Conservation (phyloP, 2,888 invertebrate species). For the Drosophila mimetica region DNA sequence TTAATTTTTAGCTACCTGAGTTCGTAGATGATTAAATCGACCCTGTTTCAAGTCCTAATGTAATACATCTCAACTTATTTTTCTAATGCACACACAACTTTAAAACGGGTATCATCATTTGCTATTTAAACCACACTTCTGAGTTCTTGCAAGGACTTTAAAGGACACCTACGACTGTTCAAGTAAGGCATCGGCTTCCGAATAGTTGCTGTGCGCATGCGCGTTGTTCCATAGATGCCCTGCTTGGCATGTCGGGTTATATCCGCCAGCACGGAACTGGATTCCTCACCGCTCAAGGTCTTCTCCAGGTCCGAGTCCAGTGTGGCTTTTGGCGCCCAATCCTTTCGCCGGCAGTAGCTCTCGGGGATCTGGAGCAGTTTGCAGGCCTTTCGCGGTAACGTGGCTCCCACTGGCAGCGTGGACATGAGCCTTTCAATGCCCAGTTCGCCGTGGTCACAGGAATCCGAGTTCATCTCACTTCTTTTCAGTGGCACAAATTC, state of each 20-base stretch:
- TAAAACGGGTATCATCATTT: background rate
- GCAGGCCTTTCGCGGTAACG: constrained; percentile 81
- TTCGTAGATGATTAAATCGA: background rate
- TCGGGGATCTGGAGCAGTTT: constrained; percentile 82
- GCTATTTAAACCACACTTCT: background rate
- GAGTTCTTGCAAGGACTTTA: background rate
- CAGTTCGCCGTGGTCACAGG: constrained; percentile 27
- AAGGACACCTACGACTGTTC: constrained; percentile 79
- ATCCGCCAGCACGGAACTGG: constrained; percentile 53
- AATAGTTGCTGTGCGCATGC: constrained; percentile 81
- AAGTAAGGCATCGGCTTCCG: constrained; percentile 81
- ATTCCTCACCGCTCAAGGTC: constrained; percentile 35
- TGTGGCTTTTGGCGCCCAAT: constrained; percentile 47
- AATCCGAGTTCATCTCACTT: background rate
- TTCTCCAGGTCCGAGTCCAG: constrained; percentile 61
- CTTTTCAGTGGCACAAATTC: constrained; percentile 57
- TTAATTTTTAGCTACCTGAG: background rate
- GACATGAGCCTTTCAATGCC: constrained; percentile 81
- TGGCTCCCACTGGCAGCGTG: constrained; percentile 70
- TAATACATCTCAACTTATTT: background rate
- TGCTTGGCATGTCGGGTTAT: constrained; percentile 57
- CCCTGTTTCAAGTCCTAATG: too few relatives aligned
- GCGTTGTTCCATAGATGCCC: constrained; percentile 79
- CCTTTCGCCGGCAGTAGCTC: constrained; percentile 55
- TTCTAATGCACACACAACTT: background rate